These are phyloP conservation scores for Palloptera scutellata DNA, from an alignment of 2,888 invertebrate genomes.

Conservation along the genomic window DNA sequence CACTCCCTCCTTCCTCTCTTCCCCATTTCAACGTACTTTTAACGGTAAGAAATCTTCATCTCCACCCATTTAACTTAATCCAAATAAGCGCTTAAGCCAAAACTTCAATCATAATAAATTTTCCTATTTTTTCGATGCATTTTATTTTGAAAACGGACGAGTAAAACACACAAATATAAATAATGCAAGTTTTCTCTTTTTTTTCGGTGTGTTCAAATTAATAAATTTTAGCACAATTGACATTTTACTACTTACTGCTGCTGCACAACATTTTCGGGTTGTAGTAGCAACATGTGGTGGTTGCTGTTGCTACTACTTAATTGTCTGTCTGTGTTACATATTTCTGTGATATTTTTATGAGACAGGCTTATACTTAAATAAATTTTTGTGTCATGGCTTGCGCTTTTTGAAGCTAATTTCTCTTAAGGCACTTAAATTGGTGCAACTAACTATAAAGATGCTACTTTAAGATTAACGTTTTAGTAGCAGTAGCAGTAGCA, in stretches of 20 bases:
- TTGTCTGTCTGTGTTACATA: neutral
- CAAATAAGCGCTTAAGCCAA: neutral
- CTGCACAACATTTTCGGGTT: neutral
- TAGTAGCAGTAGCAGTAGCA: neutral
- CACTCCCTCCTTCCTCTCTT: too few relatives aligned
- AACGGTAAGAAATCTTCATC: too few relatives aligned
- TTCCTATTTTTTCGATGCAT: too few relatives aligned
- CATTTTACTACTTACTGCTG: constrained; percentile 30
- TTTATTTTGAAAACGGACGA: neutral
- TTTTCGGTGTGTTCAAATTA: constrained; percentile 16
- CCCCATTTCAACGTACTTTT: too few relatives aligned
- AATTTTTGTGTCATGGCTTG: too few relatives aligned
- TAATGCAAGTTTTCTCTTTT: constrained; percentile 21
- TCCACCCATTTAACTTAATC: neutral
- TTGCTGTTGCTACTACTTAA: neutral
- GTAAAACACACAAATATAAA: constrained; percentile 1
- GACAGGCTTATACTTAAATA: too few relatives aligned
- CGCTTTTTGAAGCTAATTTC: too few relatives aligned
- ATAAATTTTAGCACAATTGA: constrained; percentile 26
- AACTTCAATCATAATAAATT: too few relatives aligned
- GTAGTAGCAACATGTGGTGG: constrained; percentile 14
- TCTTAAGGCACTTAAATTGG: constrained; percentile 8
- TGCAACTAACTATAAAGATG: constrained; percentile 15
- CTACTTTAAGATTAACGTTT: constrained; percentile 6
- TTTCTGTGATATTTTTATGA: too few relatives aligned